phyloP scores from a whole-genome alignment of 2,888 invertebrate species.

The Zhuqinia jingwanae region DNA sequence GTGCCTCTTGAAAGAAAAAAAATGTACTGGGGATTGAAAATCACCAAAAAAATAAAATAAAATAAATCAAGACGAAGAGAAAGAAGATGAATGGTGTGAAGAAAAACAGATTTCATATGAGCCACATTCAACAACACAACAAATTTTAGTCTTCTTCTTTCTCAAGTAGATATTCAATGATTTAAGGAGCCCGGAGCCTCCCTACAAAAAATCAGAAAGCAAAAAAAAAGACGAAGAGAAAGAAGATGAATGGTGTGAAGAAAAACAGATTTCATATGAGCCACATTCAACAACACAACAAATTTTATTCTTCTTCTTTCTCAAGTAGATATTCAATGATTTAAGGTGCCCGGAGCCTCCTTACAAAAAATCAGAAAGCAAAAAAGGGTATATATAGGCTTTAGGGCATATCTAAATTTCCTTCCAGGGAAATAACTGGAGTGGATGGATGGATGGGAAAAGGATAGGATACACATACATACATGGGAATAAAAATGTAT shows the following conservation, averaged over 20 bases:
- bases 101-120: conserved; percentile 3
- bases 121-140: not conserved
- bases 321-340: too few relatives aligned
- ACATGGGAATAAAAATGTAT: too few relatives aligned
- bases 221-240: not conserved
- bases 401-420: too few relatives aligned
- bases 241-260: not conserved
- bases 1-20: not conserved
- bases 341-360: too few relatives aligned
- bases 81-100: not conserved
- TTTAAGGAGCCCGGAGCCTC: too few relatives aligned
- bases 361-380: too few relatives aligned
- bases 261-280: conserved; percentile 3
- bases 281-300: not conserved
- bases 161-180: not conserved
- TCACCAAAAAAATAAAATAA: not conserved
- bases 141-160: not conserved
- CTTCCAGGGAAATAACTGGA: too few relatives aligned
- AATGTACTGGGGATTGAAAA: not conserved
- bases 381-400: too few relatives aligned
- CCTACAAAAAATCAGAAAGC: too few relatives aligned
- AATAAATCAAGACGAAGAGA: not conserved
- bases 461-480: too few relatives aligned
- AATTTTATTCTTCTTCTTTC: not conserved
- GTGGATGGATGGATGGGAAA: too few relatives aligned